Evolutionary conservation across 2,888 invertebrate species (phyloP).

Genomic region (Plagiodera versicolora): DNA sequence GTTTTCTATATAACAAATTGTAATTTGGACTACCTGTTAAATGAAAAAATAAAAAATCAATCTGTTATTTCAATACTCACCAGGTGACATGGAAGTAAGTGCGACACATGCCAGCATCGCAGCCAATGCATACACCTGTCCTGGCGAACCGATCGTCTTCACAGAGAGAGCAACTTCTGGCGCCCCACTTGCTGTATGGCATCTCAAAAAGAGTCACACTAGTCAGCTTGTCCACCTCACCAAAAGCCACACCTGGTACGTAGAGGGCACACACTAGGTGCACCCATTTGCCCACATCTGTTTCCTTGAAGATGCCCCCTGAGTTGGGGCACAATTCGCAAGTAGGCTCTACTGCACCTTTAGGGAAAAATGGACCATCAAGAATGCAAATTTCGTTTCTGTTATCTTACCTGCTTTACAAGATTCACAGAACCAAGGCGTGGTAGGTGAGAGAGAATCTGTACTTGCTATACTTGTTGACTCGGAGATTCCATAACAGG

Average conservation of each 20-base stretch:
- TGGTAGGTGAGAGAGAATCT: conserved; percentile 91
- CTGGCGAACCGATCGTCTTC: conserved; percentile 83
- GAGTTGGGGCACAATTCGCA: conserved; percentile 96
- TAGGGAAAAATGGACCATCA: no score
- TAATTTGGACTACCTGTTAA: no score
- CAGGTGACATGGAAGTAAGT: conserved; percentile 98
- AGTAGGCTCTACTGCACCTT: conserved; percentile 79
- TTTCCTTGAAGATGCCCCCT: conserved; percentile 92
- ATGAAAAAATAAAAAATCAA: no score
- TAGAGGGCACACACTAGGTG: conserved; percentile 96
- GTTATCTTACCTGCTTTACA: conserved; percentile 69
- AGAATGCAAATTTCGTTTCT: no score
- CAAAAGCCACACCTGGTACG: conserved; percentile 95
- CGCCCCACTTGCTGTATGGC: conserved; percentile 97
- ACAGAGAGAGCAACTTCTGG: conserved; percentile 88
- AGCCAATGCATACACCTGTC: conserved; percentile 94
- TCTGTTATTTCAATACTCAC: no score
- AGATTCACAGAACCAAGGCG: conserved; percentile 99
- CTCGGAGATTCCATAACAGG: conserved; percentile 94
- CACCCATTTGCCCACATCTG: conserved; percentile 97
- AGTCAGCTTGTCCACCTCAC: conserved; percentile 88
- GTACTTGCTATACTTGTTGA: conserved; percentile 89
- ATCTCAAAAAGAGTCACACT: conserved; percentile 95
- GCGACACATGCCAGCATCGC: conserved; percentile 98
- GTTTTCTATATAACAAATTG: no score